Evolutionary conservation across 2,888 invertebrate species (phyloP), one percentile per base, ranked within the genome.

Genomic region (Abscondita cerata): DNA sequence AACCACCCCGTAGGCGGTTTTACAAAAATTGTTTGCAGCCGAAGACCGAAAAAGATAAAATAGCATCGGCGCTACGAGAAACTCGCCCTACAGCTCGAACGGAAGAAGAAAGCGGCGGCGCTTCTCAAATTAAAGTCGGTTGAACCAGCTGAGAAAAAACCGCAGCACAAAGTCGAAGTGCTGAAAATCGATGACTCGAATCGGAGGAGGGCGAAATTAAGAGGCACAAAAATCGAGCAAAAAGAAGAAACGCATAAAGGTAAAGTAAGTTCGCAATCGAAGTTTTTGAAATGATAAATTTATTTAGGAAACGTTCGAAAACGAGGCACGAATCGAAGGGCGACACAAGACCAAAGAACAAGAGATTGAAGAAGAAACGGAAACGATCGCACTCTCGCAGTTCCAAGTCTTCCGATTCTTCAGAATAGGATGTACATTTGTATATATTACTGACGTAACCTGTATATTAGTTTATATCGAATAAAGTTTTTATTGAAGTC

Each of bases 91-190:
- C 91, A 92, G 73, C 74, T 87, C 68, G 93, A 93, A 76, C 81
- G 95, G 0, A 89, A 93, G 69, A 87, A 88, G 19, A 90, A 91
- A 70, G 95, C 94, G 0, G 90, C 92, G 8, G 90, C 91, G 75
- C 95, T 96, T 78, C 84, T 74, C 80, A 86, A 77, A 64, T 52
- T 78, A n/a, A 79, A 79, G 68, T 73, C 76, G 3, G 73, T 68
- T 0, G 70, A 74, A 54, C 68, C 38, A 1, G 52, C 33, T 65
- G 52, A 50, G 48, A 2, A 66, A 66, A 4, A 59, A 66, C 5
- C n/a, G 4, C 13, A 20, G 67, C 65, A 15, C 47, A 47, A 31
- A 44, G 78, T 58, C 36, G 20, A 61, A 58, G 36, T 47, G 41
- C 58, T 33, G 19, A 20, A 46, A 62, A 52, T 34, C n/a, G 33